phyloP scores from a whole-genome alignment of 2,888 invertebrate genomes.

The Mamestra brassicae region DNA sequence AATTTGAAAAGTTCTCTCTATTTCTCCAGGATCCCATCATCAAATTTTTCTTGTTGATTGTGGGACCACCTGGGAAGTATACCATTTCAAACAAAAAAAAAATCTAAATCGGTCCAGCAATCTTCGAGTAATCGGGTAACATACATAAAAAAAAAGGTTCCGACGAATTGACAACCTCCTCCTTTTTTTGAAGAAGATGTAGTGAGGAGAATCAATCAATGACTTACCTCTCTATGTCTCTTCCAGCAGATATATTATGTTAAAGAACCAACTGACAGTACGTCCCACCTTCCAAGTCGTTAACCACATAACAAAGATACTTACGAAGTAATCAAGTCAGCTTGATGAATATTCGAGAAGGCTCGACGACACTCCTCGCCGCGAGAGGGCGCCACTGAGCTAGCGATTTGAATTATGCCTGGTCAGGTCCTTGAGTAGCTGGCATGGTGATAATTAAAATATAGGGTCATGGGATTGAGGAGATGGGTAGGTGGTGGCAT shows the following conservation, averaged over 20 bases:
- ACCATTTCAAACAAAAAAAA: no score
- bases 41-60: no score
- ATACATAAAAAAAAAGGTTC: no score
- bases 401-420: constrained; percentile 82
- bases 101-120: no score
- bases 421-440: constrained; percentile 76
- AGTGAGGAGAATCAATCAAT: background rate
- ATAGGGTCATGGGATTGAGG: constrained; percentile 49
- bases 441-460: constrained; percentile 70
- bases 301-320: constrained; percentile 56
- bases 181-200: no score
- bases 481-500: constrained; percentile 1
- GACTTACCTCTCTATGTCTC: background rate
- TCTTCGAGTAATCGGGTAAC: no score
- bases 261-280: background rate
- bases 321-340: constrained; percentile 78
- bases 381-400: constrained; percentile 79
- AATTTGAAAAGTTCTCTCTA: no score
- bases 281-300: constrained; percentile 19
- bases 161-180: no score
- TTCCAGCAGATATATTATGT: background rate
- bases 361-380: constrained; percentile 74
- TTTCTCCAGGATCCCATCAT: no score
- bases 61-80: no score
- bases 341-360: constrained; percentile 87